phyloP scores from a whole-genome alignment of 2,113 vertebrate genomes.

The Oreochromis aureus region DNA sequence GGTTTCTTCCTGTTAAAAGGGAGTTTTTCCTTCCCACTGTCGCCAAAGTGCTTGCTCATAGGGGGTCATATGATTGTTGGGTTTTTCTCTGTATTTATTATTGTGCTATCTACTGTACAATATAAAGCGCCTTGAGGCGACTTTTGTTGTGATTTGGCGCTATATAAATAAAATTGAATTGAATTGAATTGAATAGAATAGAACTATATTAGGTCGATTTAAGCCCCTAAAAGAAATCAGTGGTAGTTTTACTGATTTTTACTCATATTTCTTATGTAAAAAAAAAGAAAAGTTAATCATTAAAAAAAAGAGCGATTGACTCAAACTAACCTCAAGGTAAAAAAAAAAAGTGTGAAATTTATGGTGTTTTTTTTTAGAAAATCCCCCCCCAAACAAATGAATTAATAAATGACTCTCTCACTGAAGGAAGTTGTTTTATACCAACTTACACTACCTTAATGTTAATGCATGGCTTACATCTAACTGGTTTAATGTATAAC shows the following conservation, averaged over 20 bases:
- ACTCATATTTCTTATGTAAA: neutral
- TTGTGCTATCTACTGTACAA: no score
- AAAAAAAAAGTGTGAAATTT: neutral
- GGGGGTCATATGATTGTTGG: no score
- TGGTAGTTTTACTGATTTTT: neutral
- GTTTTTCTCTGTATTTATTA: no score
- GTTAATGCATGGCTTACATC: neutral
- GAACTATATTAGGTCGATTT: neutral
- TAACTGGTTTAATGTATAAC: neutral
- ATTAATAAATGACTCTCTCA: accelerated
- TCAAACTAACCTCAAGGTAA: neutral
- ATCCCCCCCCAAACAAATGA: neutral
- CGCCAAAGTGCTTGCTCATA: no score
- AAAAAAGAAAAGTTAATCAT: neutral
- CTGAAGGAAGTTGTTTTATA: neutral
- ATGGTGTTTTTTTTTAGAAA: neutral
- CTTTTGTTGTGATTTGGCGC: no score
- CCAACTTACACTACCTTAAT: neutral
- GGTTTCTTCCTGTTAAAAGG: no score
- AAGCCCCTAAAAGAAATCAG: neutral
- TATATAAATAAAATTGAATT: no score
- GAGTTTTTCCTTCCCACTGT: no score
- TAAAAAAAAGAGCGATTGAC: accelerated
- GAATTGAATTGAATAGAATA: no score
- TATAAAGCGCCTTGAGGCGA: no score